Evolutionary conservation across 1,140 invertebrate species (phyloP).

Genomic region (Adelges cooleyi): DNA sequence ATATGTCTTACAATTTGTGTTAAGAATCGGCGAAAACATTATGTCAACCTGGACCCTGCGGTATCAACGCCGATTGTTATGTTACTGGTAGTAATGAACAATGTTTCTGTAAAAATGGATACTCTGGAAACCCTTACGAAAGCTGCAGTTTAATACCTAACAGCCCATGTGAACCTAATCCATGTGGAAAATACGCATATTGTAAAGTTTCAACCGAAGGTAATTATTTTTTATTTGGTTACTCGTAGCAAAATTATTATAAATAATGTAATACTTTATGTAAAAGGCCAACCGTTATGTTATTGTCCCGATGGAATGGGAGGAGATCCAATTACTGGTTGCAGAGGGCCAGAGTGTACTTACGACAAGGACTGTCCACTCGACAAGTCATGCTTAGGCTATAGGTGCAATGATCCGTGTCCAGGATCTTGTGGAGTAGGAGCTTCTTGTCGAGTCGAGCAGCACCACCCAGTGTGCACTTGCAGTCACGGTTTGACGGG

Average conservation of each 20-base stretch:
- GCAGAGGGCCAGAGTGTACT: constrained; percentile 61
- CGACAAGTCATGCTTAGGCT: constrained; percentile 62
- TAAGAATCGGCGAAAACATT: constrained; percentile 42
- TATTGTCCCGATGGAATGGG: constrained; percentile 59
- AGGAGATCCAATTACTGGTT: constrained; percentile 66
- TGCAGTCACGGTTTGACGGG: constrained; percentile 57
- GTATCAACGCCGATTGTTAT: constrained; percentile 65
- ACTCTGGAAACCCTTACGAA: constrained; percentile 60
- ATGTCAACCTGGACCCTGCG: constrained; percentile 65
- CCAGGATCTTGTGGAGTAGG: constrained; percentile 65
- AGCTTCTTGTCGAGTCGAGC: constrained; percentile 55
- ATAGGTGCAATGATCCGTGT: constrained; percentile 65
- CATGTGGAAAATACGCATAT: constrained; percentile 62
- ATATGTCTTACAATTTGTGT: constrained; percentile 24
- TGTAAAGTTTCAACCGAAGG: constrained; percentile 52
- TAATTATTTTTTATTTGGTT: neutral
- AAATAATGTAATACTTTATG: neutral
- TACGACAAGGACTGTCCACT: constrained; percentile 58
- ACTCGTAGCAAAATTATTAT: neutral
- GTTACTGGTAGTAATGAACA: constrained; percentile 57
- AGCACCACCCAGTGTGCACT: constrained; percentile 63
- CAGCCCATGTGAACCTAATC: constrained; percentile 58
- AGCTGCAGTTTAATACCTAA: constrained; percentile 51
- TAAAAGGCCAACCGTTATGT: constrained; percentile 51
- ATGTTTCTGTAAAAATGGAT: constrained; percentile 64